A percentile compares a stretch with the other conserved stretches of the same genome.
These are phyloP conservation scores for Butorides virescens DNA, from an alignment of 2,113 vertebrate genomes.

Conservation along the genomic window DNA sequence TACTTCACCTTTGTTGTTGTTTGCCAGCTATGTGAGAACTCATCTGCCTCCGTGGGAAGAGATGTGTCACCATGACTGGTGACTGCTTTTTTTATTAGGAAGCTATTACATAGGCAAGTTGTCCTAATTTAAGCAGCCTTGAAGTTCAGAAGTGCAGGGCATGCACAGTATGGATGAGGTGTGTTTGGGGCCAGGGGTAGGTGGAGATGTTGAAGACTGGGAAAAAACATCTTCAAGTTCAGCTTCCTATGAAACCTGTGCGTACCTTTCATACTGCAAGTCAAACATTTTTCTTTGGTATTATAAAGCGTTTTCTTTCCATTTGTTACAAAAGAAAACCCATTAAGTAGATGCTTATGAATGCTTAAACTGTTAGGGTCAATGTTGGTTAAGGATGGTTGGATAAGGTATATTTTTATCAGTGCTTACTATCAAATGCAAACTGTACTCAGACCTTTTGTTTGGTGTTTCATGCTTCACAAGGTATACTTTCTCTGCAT, in stretches of 20 bases:
- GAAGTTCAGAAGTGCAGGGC: not conserved
- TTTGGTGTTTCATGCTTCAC: not conserved
- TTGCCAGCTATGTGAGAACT: not conserved
- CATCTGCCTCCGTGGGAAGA: not conserved
- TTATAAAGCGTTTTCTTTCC: not conserved
- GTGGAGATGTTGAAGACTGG: not conserved
- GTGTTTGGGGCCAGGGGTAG: not conserved
- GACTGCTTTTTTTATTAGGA: not conserved
- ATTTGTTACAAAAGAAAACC: not conserved
- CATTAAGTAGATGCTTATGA: not conserved
- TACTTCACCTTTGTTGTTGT: not conserved
- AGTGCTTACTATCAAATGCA: not conserved
- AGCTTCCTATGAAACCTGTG: not conserved
- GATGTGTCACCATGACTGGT: not conserved
- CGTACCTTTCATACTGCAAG: fast-evolving
- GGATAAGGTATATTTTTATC: not conserved
- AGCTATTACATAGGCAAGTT: not conserved
- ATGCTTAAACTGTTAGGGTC: not conserved
- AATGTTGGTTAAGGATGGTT: not conserved
- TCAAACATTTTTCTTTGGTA: not conserved
- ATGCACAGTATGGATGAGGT: no score
- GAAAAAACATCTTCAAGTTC: not conserved
- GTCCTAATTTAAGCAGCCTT: not conserved
- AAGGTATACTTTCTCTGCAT: not conserved
- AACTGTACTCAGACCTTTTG: not conserved